phyloP scores from a whole-genome alignment of 2,113 vertebrate genomes.

The Chloebia gouldiae region DNA sequence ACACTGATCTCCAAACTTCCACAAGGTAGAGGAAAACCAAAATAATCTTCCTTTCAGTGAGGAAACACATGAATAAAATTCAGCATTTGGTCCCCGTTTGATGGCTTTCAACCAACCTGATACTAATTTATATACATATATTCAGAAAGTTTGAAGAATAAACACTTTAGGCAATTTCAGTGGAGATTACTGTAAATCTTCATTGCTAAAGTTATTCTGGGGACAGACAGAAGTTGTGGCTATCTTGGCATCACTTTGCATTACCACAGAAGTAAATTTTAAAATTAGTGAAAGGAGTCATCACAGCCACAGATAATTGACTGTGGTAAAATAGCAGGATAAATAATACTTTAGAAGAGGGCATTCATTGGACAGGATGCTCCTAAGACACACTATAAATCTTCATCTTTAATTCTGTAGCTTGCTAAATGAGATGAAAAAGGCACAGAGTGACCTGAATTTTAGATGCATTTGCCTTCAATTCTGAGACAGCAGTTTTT shows the following conservation, averaged over 20 bases:
- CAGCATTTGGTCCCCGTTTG: neutral
- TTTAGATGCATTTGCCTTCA: neutral
- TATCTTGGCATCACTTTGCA: neutral
- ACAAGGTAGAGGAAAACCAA: neutral
- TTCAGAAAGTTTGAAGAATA: neutral
- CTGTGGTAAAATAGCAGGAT: neutral
- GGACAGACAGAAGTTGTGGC: neutral
- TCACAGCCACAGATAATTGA: neutral
- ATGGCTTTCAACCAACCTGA: neutral
- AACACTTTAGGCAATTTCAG: conserved; percentile 3
- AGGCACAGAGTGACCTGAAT: neutral
- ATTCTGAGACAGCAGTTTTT: neutral
- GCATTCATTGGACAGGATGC: neutral
- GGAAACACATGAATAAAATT: neutral
- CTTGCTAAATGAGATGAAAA: neutral
- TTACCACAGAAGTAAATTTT: conserved; percentile 9
- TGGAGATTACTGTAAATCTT: neutral
- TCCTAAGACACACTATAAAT: neutral
- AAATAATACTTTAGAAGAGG: neutral
- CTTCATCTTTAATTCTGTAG: neutral
- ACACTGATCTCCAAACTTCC: neutral
- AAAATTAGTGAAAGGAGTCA: neutral
- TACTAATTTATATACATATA: neutral
- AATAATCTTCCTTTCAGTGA: neutral
- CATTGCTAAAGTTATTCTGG: neutral